Evolutionary conservation across 2,113 vertebrate genomes (phyloP), one percentile per base, ranked within the genome.

Genomic region (Etheostoma spectabile): DNA sequence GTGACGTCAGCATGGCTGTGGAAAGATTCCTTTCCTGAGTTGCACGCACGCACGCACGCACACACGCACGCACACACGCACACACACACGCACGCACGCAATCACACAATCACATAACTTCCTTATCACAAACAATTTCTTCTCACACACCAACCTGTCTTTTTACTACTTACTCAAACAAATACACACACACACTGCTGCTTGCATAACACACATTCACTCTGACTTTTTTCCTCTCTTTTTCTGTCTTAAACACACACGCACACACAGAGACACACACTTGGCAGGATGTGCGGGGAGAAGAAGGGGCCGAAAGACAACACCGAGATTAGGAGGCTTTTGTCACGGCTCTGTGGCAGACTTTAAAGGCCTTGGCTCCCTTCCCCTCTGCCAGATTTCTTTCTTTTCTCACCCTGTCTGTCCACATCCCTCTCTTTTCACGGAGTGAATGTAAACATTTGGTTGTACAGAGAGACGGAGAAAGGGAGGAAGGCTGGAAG

Each of bases 281-380:
- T 94, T 92, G 91, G 93, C 93, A 96, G 93, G 90, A 94, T 88
- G 94, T 94, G 91, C 82, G 19, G 73, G 77, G 83, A 89, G 89
- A 93, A 93, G 94, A 95, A 95, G 82, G 86, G 90, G 89, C 89
- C 86, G 93, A 92, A 96, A 96, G 95, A 96, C 96, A 96, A 96
- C 94, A 95, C 91, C 76, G 83, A 96, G 95, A 95, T 96, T 95
- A 96, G 93, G 92, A 91, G 92, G 95, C 95, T 96, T 96, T 96
- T 97, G 95, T 97, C 96, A 96, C 92, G 95, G 95, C 94, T 96
- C 93, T 93, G 90, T 92, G 92, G 95, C 93, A 93, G 94, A 95
- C 95, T 92, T 95, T 95, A 95, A 95, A 96, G 95, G 88, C 91
- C 83, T 92, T 96, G 96, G 97, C 96, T 93, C 79, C 57, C 72